These are phyloP conservation scores for Ctenodactylus gundi DNA, from an alignment of 2,113 vertebrate species.

Conservation along the genomic window DNA sequence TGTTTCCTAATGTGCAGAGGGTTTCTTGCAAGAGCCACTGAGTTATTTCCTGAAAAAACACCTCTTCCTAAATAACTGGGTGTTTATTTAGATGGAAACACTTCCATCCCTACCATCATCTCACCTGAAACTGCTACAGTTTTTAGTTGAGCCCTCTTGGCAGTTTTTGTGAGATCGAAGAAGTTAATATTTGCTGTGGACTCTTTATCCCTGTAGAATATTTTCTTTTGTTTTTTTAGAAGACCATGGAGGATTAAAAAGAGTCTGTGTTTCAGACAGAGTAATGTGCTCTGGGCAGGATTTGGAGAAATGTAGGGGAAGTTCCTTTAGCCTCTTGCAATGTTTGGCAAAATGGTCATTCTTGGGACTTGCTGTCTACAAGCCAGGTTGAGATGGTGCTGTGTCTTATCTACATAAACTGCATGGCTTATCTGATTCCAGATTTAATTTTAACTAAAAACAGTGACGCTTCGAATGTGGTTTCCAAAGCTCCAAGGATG, in stretches of 20 bases:
- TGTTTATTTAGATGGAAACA: neutral
- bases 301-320: constrained; percentile 29
- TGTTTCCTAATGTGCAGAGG: neutral
- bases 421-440: constrained; percentile 40
- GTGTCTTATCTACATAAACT: constrained; percentile 29
- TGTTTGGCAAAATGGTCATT: neutral
- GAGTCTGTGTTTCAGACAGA: constrained; percentile 60
- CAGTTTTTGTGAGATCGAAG: constrained; percentile 36
- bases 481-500: constrained; percentile 73
- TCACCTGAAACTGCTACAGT: neutral
- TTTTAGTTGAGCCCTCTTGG: neutral
- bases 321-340: neutral
- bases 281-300: constrained; percentile 46
- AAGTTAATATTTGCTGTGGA: neutral
- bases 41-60: neutral
- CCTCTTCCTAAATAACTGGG: neutral
- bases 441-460: constrained; percentile 69
- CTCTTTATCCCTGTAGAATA: constrained; percentile 56
- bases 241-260: constrained; percentile 59
- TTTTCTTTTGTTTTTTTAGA: constrained; percentile 72
- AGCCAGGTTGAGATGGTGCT: neutral
- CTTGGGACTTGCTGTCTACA: neutral
- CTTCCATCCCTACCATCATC: neutral
- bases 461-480: constrained; percentile 43
- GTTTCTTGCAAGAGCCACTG: neutral